Evolutionary conservation across 2,797 vertebrate genomes (phyloP), one percentile per base, ranked within the genome.

Genomic region (Australoheros facetus): DNA sequence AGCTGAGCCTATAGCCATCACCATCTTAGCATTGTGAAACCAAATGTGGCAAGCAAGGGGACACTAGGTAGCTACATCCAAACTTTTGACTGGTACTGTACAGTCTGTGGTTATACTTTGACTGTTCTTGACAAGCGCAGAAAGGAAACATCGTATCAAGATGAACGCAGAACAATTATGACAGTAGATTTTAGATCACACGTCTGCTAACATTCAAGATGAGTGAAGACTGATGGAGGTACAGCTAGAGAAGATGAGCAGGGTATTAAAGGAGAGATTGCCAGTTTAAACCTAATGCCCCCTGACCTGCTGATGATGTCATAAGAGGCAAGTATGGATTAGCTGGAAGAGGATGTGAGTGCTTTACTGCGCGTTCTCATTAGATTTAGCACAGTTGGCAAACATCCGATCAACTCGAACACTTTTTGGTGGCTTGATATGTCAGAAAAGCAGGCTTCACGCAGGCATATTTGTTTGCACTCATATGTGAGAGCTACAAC

Each of bases 251-350:
- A 51, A 30, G 42, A 69, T 51, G 62, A 69, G 5, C 26, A 51
- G 28, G 42, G 26, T 51, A 51, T 13, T 69, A 69, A 48, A 66
- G 16, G 39, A 13, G 42, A 51, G 42, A 69, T n/a, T 69, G 26
- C 16, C 42, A 51, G 16, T 19, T 17, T 23, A 48, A 66, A 12
- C 23, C 19, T 19, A 51, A 14, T 58, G 51, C 74, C 69, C 84
- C 26, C 39, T 81, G 73, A 77, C 58, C 76, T 48, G 4, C 4
- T 17, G 17, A 19, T 78, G 62, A 85, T 86, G 86, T 86, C 79
- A 80, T 59, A 23, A 48, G 51, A 71, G 79, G 48, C 62, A 80
- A 77, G 77, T 78, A 81, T 80, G 83, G 88, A 88, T 93, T 88
- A 88, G 79, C 26, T 48, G 17, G 42, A 69, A 30, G 62, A 69